Base-by-base conservation (phyloP, 2,888 invertebrate genomes). In the Muscina levida region DNA sequence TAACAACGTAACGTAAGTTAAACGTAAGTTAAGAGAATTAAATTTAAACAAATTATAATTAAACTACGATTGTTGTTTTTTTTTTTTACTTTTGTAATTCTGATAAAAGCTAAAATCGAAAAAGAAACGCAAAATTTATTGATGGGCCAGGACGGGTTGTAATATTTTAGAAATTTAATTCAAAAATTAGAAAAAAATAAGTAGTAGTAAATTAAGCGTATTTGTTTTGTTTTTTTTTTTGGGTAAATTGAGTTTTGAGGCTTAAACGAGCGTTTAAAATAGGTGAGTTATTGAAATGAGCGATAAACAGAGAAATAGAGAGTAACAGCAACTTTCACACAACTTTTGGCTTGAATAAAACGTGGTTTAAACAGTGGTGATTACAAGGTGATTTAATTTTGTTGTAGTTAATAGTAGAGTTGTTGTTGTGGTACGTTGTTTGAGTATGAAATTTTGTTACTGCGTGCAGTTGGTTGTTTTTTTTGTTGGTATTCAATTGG, bases 1-100 rank as follows among this genome's bases (percentile, higher is more conserved):
- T 62, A 62, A 62, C 53, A 53, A 53, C 11, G 39, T 62, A 15
- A 42, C 17, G 31, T 42, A 22, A 62, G 53, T 62, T 62, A 42
- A 42, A 59, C 37, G 59, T 19, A 65, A 37, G 46, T 56, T 53
- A 70, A 26, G 65, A 71, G 57, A 31, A 44, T 59, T n/a, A 67
- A 59, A 79, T 46, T 15, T 4, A 59, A 74, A 74, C 68, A 73
- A 68, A 48, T 39, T n/a, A 67, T 51, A 51, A 51, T 22, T 13
- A 53, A 59, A 59, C 31, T 19, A 42, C 17, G 13, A 19, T 53
- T 53, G 1, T 48, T 17, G 8, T 1, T 51, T 51, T n/a, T n/a
- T n/a, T n/a, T n/a, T n/a, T n/a, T n/a, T n/a, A n/a, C n/a, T n/a
- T n/a, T n/a, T n/a, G n/a, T n/a, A n/a, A n/a, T 31, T 31, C 31